Percentiles rank a stretch among this genome's conserved stretches.
phyloP scores from a whole-genome alignment of 2,797 vertebrate species.

The Enoplosus armatus region DNA sequence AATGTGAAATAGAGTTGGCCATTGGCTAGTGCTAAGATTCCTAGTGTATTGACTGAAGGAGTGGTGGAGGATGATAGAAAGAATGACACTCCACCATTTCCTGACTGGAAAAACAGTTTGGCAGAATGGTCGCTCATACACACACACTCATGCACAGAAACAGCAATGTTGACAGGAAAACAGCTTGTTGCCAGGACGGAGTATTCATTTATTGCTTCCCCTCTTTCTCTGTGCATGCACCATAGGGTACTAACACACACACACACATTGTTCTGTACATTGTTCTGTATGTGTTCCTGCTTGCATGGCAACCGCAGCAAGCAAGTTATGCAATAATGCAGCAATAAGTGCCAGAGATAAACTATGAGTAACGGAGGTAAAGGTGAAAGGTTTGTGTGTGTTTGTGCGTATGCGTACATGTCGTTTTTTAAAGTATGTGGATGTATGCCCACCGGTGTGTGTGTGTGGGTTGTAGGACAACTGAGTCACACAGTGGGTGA shows the following conservation, averaged over 20 bases:
- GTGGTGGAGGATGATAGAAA: constrained; percentile 54
- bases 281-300: constrained; percentile 53
- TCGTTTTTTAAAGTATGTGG: not conserved
- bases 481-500: constrained; percentile 57
- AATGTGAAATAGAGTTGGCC: constrained; percentile 19
- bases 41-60: constrained; percentile 45
- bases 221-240: constrained; percentile 54
- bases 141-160: constrained; percentile 38
- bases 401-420: not conserved
- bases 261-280: constrained; percentile 54
- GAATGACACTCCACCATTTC: constrained; percentile 61
- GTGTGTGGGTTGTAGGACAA: constrained; percentile 42
- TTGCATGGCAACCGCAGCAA: constrained; percentile 49
- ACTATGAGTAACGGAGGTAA: constrained; percentile 27
- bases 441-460: constrained; percentile 15
- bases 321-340: constrained; percentile 45
- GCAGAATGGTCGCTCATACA: constrained; percentile 31
- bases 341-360: constrained; percentile 37
- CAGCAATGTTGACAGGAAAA: constrained; percentile 79
- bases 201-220: constrained; percentile 77
- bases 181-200: constrained; percentile 78
- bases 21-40: constrained; percentile 39
- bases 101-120: constrained; percentile 69
- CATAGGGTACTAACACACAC: constrained; percentile 25
- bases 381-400: constrained; percentile 38